Evolutionary conservation across 2,888 invertebrate species (phyloP).

Genomic region (Drosophila pseudotakahashii): DNA sequence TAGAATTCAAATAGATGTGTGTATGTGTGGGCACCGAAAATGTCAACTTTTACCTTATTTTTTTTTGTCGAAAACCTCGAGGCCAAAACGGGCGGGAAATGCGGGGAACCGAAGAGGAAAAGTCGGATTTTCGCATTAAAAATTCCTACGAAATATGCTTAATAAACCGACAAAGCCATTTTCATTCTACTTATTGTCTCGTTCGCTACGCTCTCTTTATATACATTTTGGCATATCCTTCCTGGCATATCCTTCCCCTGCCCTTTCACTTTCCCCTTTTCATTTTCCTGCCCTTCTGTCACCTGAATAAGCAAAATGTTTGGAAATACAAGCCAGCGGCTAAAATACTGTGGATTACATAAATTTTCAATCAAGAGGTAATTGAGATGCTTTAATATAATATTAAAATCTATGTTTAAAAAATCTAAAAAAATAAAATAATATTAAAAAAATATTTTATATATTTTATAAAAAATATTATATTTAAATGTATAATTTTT

Average conservation of each 20-base stretch:
- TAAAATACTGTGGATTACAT: neutral
- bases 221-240: neutral
- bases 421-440: neutral
- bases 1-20: constrained; percentile 29
- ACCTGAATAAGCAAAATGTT: constrained; percentile 44
- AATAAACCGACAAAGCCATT: constrained; percentile 63
- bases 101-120: constrained; percentile 6
- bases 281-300: constrained; percentile 16
- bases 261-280: no score
- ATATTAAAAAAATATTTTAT: neutral
- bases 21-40: constrained; percentile 5
- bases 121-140: constrained; percentile 49
- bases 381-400: neutral
- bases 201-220: neutral
- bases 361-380: neutral
- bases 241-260: neutral
- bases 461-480: no score
- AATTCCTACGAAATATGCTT: constrained; percentile 54
- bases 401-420: neutral
- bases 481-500: no score
- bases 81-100: neutral
- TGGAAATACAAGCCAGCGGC: constrained; percentile 5
- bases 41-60: constrained; percentile 16
- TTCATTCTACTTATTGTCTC: constrained; percentile 41
- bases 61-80: constrained; percentile 25